Base-by-base conservation (phyloP, 1,140 invertebrate species). In the Drosophila pandora region DNA sequence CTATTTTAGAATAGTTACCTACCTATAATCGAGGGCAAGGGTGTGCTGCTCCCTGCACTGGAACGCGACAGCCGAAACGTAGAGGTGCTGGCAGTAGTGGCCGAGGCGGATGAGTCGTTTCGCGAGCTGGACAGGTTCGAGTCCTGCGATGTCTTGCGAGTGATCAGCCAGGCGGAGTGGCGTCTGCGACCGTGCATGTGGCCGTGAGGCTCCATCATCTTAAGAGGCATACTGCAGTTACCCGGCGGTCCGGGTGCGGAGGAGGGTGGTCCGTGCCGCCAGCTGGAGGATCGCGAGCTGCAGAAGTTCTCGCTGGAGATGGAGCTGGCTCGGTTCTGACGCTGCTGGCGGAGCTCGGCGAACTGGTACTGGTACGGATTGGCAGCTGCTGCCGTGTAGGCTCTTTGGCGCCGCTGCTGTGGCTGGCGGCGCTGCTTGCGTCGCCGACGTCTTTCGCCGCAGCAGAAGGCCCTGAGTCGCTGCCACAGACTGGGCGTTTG, bases 231-330 rank as follows among this genome's bases (percentile, higher is more conserved):
- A 1, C 95, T 95, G 82, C 95, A 95, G 61, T 95, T 95, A 9
- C 68, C 52, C 6, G 64, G 72, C 22, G 64, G 53, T 3, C 61
- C 55, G 7, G 76, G 71, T 2, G 71, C 71, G 1, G 94, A 93
- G n/a, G 94, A 93, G 6, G 94, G 93, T 28, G 94, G 93, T 70
- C 94, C 94, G 71, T 95, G 94, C 12, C 95, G 93, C 96, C 96
- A 97, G 2, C 96, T 97, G 85, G 97, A 97, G 12, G 93, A 94
- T 28, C 94, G 92, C 0, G 96, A 97, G 1, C 96, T 97, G 55
- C 96, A 96, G 92, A 97, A 98, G 89, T 98, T 97, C 89, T 96
- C 97, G 6, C 96, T 97, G 0, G 96, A 97, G 13, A 97, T 96
- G 0, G 96, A 97, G 9, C 96, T 95, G 3, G 96, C 95, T 21